phyloP scores from a whole-genome alignment of 2,113 vertebrate genomes.

The Smithornis capensis region DNA sequence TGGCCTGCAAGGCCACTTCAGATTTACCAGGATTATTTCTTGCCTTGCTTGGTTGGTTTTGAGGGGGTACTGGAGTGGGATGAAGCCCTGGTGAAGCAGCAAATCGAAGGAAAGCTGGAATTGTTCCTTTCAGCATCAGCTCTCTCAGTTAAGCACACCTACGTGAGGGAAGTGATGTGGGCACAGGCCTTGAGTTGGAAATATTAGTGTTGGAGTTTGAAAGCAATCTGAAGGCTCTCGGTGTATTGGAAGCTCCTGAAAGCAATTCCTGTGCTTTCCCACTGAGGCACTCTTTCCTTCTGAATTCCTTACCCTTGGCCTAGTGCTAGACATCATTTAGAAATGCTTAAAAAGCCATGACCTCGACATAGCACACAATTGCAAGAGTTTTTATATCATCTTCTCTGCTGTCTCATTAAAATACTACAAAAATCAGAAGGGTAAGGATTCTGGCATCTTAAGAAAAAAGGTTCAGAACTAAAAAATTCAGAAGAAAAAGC shows the following conservation, averaged over 20 bases:
- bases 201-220: not conserved
- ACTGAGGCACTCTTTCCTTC: not conserved
- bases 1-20: not conserved
- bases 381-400: not conserved
- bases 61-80: accelerated
- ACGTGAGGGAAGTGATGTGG: not conserved
- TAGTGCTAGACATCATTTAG: not conserved
- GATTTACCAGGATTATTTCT: not conserved
- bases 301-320: not conserved
- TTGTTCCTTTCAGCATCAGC: not conserved
- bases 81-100: not conserved
- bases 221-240: not conserved
- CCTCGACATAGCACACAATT: not conserved
- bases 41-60: not conserved
- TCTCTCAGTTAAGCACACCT: not conserved
- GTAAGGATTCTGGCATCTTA: not conserved
- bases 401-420: not conserved
- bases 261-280: not conserved
- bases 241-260: not conserved
- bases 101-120: not conserved
- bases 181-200: not conserved
- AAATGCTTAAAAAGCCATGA: not conserved
- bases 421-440: not conserved
- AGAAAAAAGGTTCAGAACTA: not conserved
- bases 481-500: not conserved